These are phyloP conservation scores for Gymnoscelis rufifasciata DNA, from an alignment of 2,888 invertebrate genomes.

Conservation along the genomic window DNA sequence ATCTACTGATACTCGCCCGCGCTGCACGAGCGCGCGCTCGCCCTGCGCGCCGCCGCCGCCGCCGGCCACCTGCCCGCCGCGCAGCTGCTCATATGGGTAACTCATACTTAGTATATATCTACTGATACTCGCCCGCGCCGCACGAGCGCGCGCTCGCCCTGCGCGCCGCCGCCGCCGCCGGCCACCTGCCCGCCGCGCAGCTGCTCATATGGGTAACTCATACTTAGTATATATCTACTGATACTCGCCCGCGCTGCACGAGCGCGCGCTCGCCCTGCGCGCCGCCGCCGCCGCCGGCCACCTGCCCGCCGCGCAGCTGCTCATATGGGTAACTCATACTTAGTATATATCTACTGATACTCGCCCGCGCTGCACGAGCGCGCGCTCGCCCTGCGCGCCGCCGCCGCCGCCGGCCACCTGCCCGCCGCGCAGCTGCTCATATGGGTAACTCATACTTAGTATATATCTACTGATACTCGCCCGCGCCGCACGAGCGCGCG, in stretches of 20 bases:
- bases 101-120: no score
- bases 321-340: slow-evolving; percentile 93
- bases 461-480: no score
- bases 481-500: no score
- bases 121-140: slow-evolving; percentile 82
- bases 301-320: slow-evolving; percentile 92
- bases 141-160: slow-evolving; percentile 69
- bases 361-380: no score
- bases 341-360: no score
- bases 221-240: no score
- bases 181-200: slow-evolving; percentile 93
- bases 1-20: no score
- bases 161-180: slow-evolving; percentile 93
- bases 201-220: slow-evolving; percentile 91
- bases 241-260: no score
- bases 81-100: slow-evolving; percentile 93
- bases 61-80: slow-evolving; percentile 93
- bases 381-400: no score
- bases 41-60: slow-evolving; percentile 92
- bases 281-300: slow-evolving; percentile 94
- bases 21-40: slow-evolving; percentile 50
- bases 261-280: slow-evolving; percentile 80
- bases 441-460: no score
- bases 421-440: no score
- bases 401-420: no score